Evolutionary conservation across 2,113 vertebrate species (phyloP).

Genomic region (Cyanocitta stelleri): DNA sequence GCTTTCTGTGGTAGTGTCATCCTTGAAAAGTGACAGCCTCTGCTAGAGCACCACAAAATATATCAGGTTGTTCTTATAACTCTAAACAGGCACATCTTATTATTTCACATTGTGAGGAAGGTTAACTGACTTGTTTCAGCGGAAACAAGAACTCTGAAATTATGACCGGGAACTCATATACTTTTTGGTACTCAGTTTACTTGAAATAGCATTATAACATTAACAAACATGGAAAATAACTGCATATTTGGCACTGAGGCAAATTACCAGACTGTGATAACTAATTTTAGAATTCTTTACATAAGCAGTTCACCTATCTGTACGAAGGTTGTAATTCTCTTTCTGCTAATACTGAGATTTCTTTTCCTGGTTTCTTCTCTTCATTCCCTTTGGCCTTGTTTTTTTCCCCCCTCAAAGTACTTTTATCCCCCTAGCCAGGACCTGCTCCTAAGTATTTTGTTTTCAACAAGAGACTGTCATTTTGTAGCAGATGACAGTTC

Average conservation of each 20-base stretch:
- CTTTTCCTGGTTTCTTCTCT: neutral
- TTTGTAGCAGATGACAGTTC: neutral
- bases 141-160: neutral
- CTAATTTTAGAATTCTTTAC: neutral
- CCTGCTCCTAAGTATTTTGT: constrained; percentile 22
- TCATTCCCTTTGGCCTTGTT: neutral
- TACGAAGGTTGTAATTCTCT: neutral
- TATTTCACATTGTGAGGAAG: neutral
- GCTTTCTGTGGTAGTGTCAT: neutral
- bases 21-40: neutral
- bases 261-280: neutral
- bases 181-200: neutral
- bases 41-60: neutral
- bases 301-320: neutral
- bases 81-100: neutral
- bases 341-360: neutral
- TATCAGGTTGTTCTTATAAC: neutral
- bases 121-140: neutral
- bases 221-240: neutral
- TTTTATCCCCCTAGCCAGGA: neutral
- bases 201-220: neutral
- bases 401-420: neutral
- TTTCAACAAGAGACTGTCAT: constrained; percentile 1
- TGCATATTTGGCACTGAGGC: neutral
- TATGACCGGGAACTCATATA: neutral